A percentile compares a stretch with the other conserved stretches of the same genome.
phyloP scores from a whole-genome alignment of 1,140 invertebrate genomes.

The Ruditapes philippinarum region DNA sequence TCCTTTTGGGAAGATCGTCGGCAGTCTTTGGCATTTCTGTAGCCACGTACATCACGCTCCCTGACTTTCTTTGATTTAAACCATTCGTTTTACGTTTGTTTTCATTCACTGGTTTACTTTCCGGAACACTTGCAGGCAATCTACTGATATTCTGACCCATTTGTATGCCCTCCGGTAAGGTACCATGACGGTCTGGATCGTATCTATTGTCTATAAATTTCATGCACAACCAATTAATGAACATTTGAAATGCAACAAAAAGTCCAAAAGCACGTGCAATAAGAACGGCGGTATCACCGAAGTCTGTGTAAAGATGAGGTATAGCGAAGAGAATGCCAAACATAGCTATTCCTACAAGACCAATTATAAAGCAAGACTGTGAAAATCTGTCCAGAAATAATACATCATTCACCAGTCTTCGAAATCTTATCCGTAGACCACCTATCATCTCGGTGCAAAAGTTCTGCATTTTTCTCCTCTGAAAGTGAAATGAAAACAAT shows the following conservation, averaged over 20 bases:
- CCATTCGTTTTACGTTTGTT: neutral
- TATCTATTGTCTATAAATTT: constrained; percentile 71
- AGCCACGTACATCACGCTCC: constrained; percentile 60
- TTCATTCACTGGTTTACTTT: neutral
- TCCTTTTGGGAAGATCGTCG: constrained; percentile 38
- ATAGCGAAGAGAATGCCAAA: constrained; percentile 4
- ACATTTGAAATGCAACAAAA: constrained; percentile 69
- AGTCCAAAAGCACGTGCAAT: constrained; percentile 28
- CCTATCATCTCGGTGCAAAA: neutral
- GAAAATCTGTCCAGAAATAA: neutral
- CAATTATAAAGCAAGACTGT: constrained; percentile 4
- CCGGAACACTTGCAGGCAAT: too few relatives aligned
- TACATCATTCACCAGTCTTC: neutral
- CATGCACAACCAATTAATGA: constrained; percentile 75
- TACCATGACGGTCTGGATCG: constrained; percentile 51
- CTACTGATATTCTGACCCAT: constrained; percentile 28
- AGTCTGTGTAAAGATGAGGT: constrained; percentile 2
- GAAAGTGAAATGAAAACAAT: neutral
- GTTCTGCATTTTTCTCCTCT: neutral
- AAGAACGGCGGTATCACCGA: neutral
- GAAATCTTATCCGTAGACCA: neutral
- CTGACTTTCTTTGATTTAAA: neutral
- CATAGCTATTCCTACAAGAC: neutral
- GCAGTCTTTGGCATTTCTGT: constrained; percentile 54
- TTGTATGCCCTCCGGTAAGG: neutral